These are phyloP conservation scores for Meghimatium bilineatum DNA, from an alignment of 2,888 invertebrate species.

Conservation along the genomic window DNA sequence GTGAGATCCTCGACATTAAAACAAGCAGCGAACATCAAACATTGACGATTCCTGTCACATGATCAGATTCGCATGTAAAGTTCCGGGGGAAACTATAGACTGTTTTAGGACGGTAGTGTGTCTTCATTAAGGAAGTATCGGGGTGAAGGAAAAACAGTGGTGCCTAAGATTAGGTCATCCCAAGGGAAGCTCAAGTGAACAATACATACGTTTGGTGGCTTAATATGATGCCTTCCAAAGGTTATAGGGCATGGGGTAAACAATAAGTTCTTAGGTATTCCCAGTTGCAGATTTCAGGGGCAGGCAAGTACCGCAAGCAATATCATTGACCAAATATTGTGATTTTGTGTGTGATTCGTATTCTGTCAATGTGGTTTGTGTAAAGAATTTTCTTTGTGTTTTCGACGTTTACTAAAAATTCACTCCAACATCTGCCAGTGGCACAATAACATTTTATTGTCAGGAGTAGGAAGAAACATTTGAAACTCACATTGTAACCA, in stretches of 20 bases:
- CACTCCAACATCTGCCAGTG: neutral
- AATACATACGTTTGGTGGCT: slow-evolving; percentile 31
- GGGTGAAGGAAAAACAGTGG: slow-evolving; percentile 27
- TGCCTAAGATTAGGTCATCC: slow-evolving; percentile 30
- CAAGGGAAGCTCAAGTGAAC: slow-evolving; percentile 30
- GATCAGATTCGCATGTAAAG: slow-evolving; percentile 21
- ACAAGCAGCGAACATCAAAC: slow-evolving; percentile 41
- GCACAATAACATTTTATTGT: neutral
- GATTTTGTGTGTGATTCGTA: slow-evolving; percentile 24
- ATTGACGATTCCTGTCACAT: slow-evolving; percentile 20
- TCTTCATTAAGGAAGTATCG: slow-evolving; percentile 46
- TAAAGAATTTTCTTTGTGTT: slow-evolving; percentile 36
- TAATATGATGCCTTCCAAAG: slow-evolving; percentile 32
- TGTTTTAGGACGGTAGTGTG: slow-evolving; percentile 44
- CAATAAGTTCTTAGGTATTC: slow-evolving; percentile 1
- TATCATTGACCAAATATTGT: neutral
- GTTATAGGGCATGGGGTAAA: slow-evolving; percentile 18
- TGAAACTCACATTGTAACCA: slow-evolving; percentile 7
- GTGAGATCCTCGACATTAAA: slow-evolving; percentile 23
- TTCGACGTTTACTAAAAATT: slow-evolving; percentile 11
- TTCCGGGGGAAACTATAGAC: slow-evolving; percentile 42
- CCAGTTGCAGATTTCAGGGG: neutral
- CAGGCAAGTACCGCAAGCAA: neutral
- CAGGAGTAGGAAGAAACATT: neutral
- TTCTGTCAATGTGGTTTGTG: slow-evolving; percentile 24